Conservation (phyloP, 2,888 invertebrate species). For the Yponomeuta malinellus region DNA sequence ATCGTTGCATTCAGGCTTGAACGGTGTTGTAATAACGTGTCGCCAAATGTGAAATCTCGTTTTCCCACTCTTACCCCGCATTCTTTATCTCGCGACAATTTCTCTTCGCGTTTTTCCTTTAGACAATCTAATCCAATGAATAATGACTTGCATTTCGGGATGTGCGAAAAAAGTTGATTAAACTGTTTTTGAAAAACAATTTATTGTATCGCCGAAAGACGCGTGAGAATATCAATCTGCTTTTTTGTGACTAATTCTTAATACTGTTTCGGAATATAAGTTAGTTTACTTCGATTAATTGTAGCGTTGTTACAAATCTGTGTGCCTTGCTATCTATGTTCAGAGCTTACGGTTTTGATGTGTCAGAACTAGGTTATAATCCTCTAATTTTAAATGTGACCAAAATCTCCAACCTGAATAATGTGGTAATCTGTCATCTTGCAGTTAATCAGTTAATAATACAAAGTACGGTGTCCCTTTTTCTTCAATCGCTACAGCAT, state of each 20-base stretch:
- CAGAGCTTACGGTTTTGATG: too few relatives aligned
- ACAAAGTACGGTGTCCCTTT: too few relatives aligned
- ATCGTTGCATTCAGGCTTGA: too few relatives aligned
- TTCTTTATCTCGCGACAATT: slow-evolving; percentile 1
- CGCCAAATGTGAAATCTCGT: not conserved
- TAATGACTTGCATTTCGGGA: not conserved
- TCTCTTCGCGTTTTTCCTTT: not conserved
- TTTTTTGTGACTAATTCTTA: not conserved
- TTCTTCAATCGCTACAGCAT: too few relatives aligned
- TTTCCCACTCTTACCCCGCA: not conserved
- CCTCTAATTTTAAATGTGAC: too few relatives aligned
- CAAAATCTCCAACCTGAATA: too few relatives aligned
- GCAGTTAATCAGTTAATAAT: too few relatives aligned
- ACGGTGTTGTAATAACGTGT: not conserved
- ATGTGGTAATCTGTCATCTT: too few relatives aligned
- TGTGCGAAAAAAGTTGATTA: not conserved
- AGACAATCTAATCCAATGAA: slow-evolving; percentile 3
- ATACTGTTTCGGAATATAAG: not conserved
- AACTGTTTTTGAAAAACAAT: not conserved
- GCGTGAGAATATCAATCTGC: not conserved
- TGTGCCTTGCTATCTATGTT: too few relatives aligned
- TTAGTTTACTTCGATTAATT: too few relatives aligned
- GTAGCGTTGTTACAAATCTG: too few relatives aligned
- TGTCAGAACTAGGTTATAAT: too few relatives aligned
- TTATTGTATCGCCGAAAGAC: not conserved